A percentile compares a stretch with the other conserved stretches of the same genome.
These are phyloP conservation scores for Poeciliopsis prolifica DNA, from an alignment of 2,113 vertebrate species.

Conservation along the genomic window DNA sequence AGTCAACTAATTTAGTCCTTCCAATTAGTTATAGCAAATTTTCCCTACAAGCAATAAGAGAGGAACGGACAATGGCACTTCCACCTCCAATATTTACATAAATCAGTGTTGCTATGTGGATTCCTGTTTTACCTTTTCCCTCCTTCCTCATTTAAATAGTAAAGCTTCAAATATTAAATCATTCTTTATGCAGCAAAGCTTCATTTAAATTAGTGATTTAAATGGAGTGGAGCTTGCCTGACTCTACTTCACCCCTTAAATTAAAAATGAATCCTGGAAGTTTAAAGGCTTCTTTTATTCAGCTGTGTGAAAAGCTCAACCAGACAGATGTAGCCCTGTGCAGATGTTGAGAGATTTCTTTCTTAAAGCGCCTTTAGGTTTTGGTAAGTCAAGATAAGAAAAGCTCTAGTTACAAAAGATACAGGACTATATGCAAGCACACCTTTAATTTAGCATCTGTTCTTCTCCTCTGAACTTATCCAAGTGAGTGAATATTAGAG, in stretches of 20 bases:
- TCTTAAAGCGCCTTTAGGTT: no score
- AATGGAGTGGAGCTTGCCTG: neutral
- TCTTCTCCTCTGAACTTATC: neutral
- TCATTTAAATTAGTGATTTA: neutral
- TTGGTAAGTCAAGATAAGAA: no score
- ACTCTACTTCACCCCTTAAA: no score
- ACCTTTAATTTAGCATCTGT: neutral
- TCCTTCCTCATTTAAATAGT: neutral
- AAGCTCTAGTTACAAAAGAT: neutral
- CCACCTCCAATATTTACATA: neutral
- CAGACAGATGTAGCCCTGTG: no score
- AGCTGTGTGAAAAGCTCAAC: no score
- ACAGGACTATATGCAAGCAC: neutral
- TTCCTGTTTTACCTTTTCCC: neutral
- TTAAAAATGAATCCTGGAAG: no score
- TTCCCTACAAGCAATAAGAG: neutral
- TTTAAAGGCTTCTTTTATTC: no score
- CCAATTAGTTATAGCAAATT: no score
- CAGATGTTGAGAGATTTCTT: no score
- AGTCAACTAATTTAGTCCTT: no score
- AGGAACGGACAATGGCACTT: neutral
- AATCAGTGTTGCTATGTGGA: neutral
- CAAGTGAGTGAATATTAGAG: slow-evolving; percentile 19
- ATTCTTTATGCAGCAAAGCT: neutral
- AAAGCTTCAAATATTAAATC: neutral